Evolutionary conservation across 2,113 vertebrate species (phyloP).

Genomic region (Alexandromys fortis): DNA sequence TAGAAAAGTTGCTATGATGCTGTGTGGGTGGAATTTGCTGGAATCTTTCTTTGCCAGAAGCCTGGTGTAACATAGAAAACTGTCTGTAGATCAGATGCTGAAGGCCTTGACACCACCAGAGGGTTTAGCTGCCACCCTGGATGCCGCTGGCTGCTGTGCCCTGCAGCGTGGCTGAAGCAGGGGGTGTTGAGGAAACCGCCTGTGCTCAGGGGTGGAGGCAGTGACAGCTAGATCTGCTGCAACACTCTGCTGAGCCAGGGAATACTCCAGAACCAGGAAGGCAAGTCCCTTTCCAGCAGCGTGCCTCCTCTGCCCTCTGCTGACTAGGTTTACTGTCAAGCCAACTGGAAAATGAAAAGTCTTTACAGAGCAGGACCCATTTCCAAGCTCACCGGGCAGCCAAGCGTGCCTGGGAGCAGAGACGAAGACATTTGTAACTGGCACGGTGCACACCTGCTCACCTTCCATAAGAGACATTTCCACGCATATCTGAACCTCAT

Average conservation of each 20-base stretch:
- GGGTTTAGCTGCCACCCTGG: not conserved
- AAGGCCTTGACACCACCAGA: not conserved
- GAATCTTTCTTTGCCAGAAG: not conserved
- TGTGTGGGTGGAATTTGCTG: not conserved
- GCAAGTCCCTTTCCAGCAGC: not conserved
- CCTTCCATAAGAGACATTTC: fast-evolving
- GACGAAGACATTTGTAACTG: not conserved
- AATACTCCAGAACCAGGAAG: not conserved
- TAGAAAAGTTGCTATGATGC: not conserved
- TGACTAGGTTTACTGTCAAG: not conserved
- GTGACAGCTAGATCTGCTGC: not conserved
- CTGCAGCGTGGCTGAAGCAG: not conserved
- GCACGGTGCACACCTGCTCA: not conserved
- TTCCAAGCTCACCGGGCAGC: not conserved
- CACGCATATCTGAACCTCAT: not conserved
- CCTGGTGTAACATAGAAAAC: not conserved
- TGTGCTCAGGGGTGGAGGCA: too few species aligned
- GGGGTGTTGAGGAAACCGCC: not conserved
- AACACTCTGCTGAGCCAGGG: fast-evolving
- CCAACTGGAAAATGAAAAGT: not conserved
- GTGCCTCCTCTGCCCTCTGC: conserved; percentile 58
- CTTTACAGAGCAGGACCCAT: not conserved
- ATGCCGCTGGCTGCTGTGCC: not conserved
- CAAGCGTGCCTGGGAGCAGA: not conserved
- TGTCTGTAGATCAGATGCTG: fast-evolving